phyloP scores from a whole-genome alignment of 2,113 vertebrate genomes.

The Typhlomys cinereus region DNA sequence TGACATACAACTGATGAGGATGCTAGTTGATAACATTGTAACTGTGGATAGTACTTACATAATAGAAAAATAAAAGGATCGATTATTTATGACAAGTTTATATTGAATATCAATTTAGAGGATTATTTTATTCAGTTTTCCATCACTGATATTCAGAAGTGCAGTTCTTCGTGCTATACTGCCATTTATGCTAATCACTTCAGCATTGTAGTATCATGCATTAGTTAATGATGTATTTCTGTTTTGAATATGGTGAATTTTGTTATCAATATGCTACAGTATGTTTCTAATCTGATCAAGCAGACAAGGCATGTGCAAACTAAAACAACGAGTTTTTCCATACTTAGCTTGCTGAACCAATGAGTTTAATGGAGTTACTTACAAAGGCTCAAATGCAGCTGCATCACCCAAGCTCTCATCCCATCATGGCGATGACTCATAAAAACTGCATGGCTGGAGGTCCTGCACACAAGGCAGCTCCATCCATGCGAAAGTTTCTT shows the following conservation, averaged over 20 bases:
- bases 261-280: too few species aligned
- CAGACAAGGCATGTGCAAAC: background rate
- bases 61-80: slow-evolving; percentile 5
- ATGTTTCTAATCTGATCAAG: background rate
- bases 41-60: background rate
- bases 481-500: background rate
- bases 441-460: background rate
- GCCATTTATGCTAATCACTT: background rate
- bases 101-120: background rate
- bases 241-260: background rate
- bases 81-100: background rate
- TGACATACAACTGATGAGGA: background rate
- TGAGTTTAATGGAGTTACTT: background rate
- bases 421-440: background rate
- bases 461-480: background rate
- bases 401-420: background rate
- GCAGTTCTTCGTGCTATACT: background rate
- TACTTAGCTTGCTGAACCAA: background rate
- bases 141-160: background rate
- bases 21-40: background rate
- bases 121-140: background rate
- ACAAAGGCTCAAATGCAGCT: background rate
- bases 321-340: background rate
- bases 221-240: background rate
- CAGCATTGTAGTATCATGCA: background rate